These are phyloP conservation scores for Ormyrus rosae DNA, from an alignment of 2,888 invertebrate species.

Conservation along the genomic window DNA sequence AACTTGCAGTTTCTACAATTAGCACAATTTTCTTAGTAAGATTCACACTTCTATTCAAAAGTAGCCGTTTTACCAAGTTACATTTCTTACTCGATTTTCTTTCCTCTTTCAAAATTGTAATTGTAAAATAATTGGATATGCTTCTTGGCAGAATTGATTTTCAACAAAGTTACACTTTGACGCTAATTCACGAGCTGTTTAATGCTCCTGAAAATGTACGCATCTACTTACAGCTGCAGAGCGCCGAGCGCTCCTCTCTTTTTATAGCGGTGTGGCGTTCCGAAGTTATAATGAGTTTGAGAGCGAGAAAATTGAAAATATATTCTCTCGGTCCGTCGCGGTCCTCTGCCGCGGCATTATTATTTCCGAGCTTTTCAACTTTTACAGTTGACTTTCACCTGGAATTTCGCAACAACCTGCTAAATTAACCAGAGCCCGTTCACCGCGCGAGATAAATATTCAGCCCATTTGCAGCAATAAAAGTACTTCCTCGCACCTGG, in stretches of 20 bases:
- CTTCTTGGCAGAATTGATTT: constrained; percentile 28
- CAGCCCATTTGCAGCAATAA: too few relatives aligned
- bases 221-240: constrained; percentile 5
- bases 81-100: too few relatives aligned
- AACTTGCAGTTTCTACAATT: too few relatives aligned
- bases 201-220: constrained; percentile 21
- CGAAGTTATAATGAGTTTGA: constrained; percentile 35
- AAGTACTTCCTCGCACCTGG: too few relatives aligned
- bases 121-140: background rate
- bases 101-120: too few relatives aligned
- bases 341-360: background rate
- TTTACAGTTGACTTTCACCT: too few relatives aligned
- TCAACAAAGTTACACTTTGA: constrained; percentile 9
- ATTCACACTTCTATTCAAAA: too few relatives aligned
- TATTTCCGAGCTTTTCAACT: constrained; percentile 6
- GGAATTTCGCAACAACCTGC: too few relatives aligned
- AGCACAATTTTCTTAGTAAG: too few relatives aligned
- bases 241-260: constrained; percentile 5
- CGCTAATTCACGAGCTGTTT: constrained; percentile 33
- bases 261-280: constrained; percentile 11
- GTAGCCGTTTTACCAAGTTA: too few relatives aligned
- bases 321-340: background rate
- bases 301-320: constrained; percentile 42
- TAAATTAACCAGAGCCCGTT: too few relatives aligned
- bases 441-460: too few relatives aligned